Percentiles rank a stretch among this genome's conserved stretches.
Conservation (phyloP, 2,113 vertebrate species). For the Brienomyrus longianalis region DNA sequence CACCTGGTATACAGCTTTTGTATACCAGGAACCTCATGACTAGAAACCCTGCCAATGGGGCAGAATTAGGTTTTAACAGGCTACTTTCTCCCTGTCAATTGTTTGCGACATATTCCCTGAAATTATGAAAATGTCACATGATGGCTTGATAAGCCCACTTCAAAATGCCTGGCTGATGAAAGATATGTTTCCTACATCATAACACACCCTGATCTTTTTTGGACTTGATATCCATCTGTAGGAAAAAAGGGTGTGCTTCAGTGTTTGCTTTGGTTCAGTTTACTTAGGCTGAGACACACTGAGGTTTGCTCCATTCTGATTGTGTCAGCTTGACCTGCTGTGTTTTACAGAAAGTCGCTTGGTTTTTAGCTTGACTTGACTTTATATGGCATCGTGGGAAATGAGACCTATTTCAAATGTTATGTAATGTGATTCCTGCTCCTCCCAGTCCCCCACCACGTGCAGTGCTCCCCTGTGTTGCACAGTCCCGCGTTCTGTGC, state of each 20-base stretch:
- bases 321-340: slow-evolving; percentile 2
- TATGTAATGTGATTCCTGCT: not conserved
- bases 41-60: no score
- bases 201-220: not conserved
- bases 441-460: not conserved
- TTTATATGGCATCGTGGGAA: not conserved
- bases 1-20: not conserved
- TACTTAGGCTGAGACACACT: not conserved
- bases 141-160: not conserved
- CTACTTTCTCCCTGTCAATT: no score
- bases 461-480: not conserved
- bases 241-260: not conserved
- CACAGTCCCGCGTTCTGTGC: not conserved
- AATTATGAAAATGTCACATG: not conserved
- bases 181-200: not conserved
- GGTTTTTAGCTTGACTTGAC: not conserved
- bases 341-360: not conserved
- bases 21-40: not conserved
- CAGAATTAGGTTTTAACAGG: no score
- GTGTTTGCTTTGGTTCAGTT: not conserved
- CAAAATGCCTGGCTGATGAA: not conserved
- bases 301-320: not conserved
- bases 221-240: not conserved
- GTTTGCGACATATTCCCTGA: no score
- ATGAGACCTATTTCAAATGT: not conserved